phyloP scores from a whole-genome alignment of 2,797 vertebrate genomes.

The Buceros bicornis region DNA sequence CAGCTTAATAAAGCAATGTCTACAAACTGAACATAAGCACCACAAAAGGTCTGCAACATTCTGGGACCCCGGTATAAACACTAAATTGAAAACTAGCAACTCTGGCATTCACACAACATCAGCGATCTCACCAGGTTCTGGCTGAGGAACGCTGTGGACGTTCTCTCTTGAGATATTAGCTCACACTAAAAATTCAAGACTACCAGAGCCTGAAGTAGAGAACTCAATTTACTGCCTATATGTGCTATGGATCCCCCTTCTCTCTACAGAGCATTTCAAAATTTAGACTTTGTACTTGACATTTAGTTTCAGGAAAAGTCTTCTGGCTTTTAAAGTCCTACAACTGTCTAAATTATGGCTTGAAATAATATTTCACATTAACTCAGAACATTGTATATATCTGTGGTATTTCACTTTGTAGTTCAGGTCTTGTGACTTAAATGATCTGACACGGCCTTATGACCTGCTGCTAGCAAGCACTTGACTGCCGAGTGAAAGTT shows the following conservation, averaged over 20 bases:
- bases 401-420: conserved; percentile 85
- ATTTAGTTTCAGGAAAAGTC: neutral
- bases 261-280: neutral
- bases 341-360: conserved; percentile 68
- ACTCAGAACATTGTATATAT: conserved; percentile 77
- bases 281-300: neutral
- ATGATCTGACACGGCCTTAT: conserved; percentile 79
- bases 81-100: neutral
- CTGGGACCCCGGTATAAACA: conserved; percentile 1
- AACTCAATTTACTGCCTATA: neutral
- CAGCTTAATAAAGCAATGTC: conserved; percentile 43
- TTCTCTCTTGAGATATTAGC: neutral
- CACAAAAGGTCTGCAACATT: neutral
- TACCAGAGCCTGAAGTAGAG: neutral
- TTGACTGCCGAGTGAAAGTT: conserved; percentile 69
- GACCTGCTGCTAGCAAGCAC: conserved; percentile 81
- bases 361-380: conserved; percentile 82
- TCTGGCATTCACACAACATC: neutral
- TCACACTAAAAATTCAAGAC: neutral
- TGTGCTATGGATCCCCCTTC: neutral
- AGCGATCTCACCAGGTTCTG: neutral
- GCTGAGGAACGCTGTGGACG: neutral
- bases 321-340: conserved; percentile 17
- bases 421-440: conserved; percentile 75
- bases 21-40: neutral